phyloP scores from a whole-genome alignment of 2,888 invertebrate genomes.

The Idaea biselata region DNA sequence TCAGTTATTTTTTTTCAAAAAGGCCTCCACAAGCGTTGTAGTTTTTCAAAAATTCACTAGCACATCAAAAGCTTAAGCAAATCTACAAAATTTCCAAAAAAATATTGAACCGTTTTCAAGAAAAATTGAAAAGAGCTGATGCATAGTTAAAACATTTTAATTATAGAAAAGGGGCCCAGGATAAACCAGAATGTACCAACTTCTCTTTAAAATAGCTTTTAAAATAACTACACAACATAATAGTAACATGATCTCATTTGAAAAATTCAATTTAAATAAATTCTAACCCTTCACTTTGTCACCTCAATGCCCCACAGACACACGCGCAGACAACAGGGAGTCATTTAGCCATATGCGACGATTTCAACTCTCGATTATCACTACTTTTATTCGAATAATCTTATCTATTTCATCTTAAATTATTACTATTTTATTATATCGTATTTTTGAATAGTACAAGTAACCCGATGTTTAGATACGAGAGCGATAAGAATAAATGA shows the following conservation, averaged over 20 bases:
- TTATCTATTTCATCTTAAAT: conserved; percentile 14
- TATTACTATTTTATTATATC: conserved; percentile 9
- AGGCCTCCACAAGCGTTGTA: too few species aligned
- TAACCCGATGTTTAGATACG: conserved; percentile 40
- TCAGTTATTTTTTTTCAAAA: too few species aligned
- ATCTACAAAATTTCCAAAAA: too few species aligned
- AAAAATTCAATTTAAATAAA: conserved; percentile 29
- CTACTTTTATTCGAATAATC: neutral
- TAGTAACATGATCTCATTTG: conserved; percentile 24
- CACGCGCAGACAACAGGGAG: conserved; percentile 20
- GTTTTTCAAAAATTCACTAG: too few species aligned
- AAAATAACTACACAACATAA: neutral
- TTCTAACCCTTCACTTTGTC: conserved; percentile 36
- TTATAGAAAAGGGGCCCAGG: too few species aligned
- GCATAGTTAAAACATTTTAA: too few species aligned
- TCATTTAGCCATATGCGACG: conserved; percentile 73
- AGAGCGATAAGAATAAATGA: conserved; percentile 72
- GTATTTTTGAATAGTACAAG: too few species aligned
- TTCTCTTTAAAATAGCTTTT: too few species aligned
- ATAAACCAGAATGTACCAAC: too few species aligned
- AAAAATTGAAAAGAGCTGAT: too few species aligned
- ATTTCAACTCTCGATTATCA: conserved; percentile 73
- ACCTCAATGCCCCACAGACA: conserved; percentile 26
- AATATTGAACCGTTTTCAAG: too few species aligned
- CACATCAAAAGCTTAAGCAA: too few species aligned